Conservation (phyloP, 2,113 vertebrate species). For the Periophthalmodon schlosseri region DNA sequence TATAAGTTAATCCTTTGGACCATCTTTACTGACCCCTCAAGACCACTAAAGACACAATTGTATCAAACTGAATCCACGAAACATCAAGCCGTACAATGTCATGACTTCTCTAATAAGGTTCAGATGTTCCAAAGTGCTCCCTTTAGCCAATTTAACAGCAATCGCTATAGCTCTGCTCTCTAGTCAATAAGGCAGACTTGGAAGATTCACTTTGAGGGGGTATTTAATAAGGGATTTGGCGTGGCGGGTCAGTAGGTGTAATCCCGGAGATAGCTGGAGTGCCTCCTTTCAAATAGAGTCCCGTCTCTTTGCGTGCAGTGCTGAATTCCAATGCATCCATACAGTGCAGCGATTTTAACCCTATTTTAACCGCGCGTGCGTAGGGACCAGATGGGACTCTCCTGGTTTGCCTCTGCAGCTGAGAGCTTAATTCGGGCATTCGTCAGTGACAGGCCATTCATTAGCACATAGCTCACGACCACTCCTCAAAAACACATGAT, state of each 20-base stretch:
- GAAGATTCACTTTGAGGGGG: constrained; percentile 58
- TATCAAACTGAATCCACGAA: constrained; percentile 40
- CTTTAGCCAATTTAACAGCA: constrained; percentile 52
- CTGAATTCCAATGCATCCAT: constrained; percentile 59
- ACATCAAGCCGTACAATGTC: constrained; percentile 34
- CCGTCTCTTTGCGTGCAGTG: constrained; percentile 36
- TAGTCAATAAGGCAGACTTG: constrained; percentile 69
- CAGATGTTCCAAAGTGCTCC: constrained; percentile 45
- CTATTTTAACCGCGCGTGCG: constrained; percentile 29
- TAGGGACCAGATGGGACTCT: constrained; percentile 44
- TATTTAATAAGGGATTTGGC: constrained; percentile 67
- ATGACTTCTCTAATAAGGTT: constrained; percentile 43
- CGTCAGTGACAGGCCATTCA: constrained; percentile 49
- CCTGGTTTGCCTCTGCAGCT: constrained; percentile 31
- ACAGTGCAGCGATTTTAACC: constrained; percentile 13
- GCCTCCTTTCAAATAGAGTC: constrained; percentile 59
- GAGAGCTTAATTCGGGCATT: constrained; percentile 47
- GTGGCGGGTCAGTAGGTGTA: constrained; percentile 60
- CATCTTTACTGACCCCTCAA: constrained; percentile 51
- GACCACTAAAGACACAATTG: constrained; percentile 36
- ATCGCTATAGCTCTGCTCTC: constrained; percentile 38
- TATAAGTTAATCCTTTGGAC: constrained; percentile 40
- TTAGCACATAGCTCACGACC: constrained; percentile 29
- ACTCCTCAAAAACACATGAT: constrained; percentile 46
- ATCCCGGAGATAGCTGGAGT: constrained; percentile 68